Evolutionary conservation across 2,888 invertebrate species (phyloP), one percentile per base, ranked within the genome.

Genomic region (Chaetogeoica ovagalla): DNA sequence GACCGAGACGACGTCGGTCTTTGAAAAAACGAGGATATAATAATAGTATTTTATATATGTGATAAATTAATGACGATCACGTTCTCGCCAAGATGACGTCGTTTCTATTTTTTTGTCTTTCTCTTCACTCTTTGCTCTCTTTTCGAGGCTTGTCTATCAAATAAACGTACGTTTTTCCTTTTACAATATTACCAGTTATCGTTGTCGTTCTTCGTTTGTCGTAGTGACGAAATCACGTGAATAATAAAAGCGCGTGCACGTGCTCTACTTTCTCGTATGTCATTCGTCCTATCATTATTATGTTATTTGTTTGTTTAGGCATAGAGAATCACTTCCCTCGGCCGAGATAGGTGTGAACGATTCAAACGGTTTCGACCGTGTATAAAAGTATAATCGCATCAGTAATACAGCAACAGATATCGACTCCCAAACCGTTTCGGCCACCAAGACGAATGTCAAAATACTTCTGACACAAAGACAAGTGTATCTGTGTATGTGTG

Each of bases 221-320:
- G 0, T 30, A 55, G 11, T 66, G 75, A 30, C 57, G 43, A 57
- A 75, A 68, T 57, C 23, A 6, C 43, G 43, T 9, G 37, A 55
- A 74, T 72, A 39, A 74, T 39, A 73, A 73, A 63, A 62, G 3
- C 9, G 23, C 19, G 13, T 19, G 55, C 39, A 37, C 30, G 57
- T 72, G 30, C 63, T 30, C 59, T 21, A 59, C 71, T 59, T 71
- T 71, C 71, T 59, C 0, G n/a, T 39, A 9, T 63, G n/a, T 43
- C 60, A 21, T 60, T 13, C 11, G 11, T 13, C 3, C 48, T 13
- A 15, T 48, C 11, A 15, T 48, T 48, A 48, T 48, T 48, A 15
- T 13, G 11, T 48, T 48, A 48, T 13, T 11, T 48, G 48, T 48
- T 48, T 48, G 48, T 48, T 48, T 48, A 48, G 48, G 48, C 48